phyloP scores from a whole-genome alignment of 35 echinoderm and acorn worm genomes.

The Apostichopus japonicus region DNA sequence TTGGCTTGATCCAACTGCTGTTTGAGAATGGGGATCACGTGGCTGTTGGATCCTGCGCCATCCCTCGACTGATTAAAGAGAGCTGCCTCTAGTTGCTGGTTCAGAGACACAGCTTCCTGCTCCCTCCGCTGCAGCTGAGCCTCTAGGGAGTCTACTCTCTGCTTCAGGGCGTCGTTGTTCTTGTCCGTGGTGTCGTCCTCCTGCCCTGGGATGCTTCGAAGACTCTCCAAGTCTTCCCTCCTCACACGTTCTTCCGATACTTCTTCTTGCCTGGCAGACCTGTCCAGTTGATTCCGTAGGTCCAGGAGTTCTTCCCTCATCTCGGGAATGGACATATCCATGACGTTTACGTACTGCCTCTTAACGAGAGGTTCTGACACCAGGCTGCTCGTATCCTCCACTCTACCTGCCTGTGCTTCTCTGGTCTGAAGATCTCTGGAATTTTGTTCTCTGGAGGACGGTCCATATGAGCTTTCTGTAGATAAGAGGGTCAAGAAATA shows the following conservation, averaged over 20 bases:
- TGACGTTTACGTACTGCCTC: background rate
- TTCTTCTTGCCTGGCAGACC: slow-evolving; percentile 28
- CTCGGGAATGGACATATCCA: background rate
- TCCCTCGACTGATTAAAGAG: slow-evolving; percentile 69
- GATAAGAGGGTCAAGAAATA: background rate
- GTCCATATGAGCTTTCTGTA: background rate
- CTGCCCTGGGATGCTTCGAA: slow-evolving; percentile 90
- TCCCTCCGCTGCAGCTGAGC: slow-evolving; percentile 64
- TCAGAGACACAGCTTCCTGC: slow-evolving; percentile 51
- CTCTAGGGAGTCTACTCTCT: slow-evolving; percentile 61
- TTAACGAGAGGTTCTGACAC: slow-evolving; percentile 4
- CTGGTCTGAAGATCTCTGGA: background rate
- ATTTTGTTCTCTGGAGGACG: background rate
- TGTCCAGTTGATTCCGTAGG: slow-evolving; percentile 57
- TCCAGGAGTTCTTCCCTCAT: slow-evolving; percentile 50
- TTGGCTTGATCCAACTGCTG: slow-evolving; percentile 98
- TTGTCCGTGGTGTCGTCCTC: slow-evolving; percentile 62
- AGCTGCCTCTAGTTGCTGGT: slow-evolving; percentile 81
- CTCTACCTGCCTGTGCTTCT: background rate
- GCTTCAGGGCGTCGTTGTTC: slow-evolving; percentile 44
- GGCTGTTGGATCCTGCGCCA: slow-evolving; percentile 62
- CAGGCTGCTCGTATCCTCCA: background rate
- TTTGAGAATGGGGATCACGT: slow-evolving; percentile 92
- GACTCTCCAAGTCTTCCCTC: slow-evolving; percentile 69
- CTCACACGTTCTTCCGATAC: slow-evolving; percentile 62